Percentiles rank a stretch among this genome's conserved stretches.
These are phyloP conservation scores for Saiga tatarica DNA, from an alignment of 2,113 vertebrate species.

Conservation along the genomic window DNA sequence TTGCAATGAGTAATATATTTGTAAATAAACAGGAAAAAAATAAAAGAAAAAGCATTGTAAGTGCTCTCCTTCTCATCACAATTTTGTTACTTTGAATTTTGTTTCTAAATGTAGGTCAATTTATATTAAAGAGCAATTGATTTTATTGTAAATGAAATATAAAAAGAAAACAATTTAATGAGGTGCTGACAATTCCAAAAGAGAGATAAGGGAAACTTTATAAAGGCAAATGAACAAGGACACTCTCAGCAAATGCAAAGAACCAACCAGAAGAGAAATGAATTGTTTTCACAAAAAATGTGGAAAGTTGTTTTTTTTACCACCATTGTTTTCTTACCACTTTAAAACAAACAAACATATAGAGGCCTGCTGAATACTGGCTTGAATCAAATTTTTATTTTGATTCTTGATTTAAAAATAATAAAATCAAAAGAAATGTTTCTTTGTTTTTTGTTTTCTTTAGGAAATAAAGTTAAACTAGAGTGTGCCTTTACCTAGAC, in stretches of 20 bases:
- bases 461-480: background rate
- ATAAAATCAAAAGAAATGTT: background rate
- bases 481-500: background rate
- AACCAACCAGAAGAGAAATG: background rate
- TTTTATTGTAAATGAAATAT: slow-evolving; percentile 26
- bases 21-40: background rate
- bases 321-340: background rate
- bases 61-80: background rate
- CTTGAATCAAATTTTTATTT: background rate
- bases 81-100: slow-evolving; percentile 5
- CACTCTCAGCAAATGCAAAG: background rate
- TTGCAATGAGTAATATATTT: background rate
- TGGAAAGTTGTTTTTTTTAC: background rate
- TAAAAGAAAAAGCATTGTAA: background rate
- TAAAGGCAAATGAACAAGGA: slow-evolving; percentile 54
- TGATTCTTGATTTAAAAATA: background rate
- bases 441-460: background rate
- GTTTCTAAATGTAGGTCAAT: slow-evolving; percentile 28
- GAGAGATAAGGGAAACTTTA: slow-evolving; percentile 43
- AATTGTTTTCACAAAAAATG: background rate
- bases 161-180: slow-evolving; percentile 43
- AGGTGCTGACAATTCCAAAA: slow-evolving; percentile 36
- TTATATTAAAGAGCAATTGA: slow-evolving; percentile 38
- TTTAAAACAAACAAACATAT: background rate
- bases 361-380: background rate